Evolutionary conservation across 92 coral and sea anemone species (phyloP), one percentile per base, ranked within the genome.

Genomic region (Porites divaricata): DNA sequence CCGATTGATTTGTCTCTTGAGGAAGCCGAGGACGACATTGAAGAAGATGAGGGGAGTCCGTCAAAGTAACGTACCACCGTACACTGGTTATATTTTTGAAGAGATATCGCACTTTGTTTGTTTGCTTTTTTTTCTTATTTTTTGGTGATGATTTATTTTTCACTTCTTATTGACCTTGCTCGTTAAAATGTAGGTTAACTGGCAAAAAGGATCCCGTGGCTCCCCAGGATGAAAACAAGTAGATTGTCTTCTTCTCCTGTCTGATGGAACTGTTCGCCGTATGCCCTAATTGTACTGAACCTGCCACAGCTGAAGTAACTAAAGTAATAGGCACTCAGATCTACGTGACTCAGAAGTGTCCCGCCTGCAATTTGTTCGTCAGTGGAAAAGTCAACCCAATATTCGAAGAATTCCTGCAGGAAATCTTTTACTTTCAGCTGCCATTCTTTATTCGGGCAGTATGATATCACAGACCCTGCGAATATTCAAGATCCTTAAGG

Each of bases 341-440:
- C 56, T 20, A 70, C 8, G 57, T 70, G 9, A 70, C 75, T 2
- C 75, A 70, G 21, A 70, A 70, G n/a, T 70, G 75, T 23, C 1
- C 10, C 1, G 48, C 1, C 75, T 45, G 75, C 75, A 70, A 8
- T 70, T 17, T 8, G 53, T 12, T 8, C 25, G 53, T 4, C 54
- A 35, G 1, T 82, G 86, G 86, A 61, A 58, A 59, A 82, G 86
- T 53, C 86, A 82, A 50, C 86, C 86, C 19, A 52, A 61, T 63
- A 75, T 82, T 41, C 59, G 48, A 70, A 72, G 53, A 57, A 82
- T 82, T 58, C 78, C 86, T 13, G 79, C 86, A 57, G 86, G 86
- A 35, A 81, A 71, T 71, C 57, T 81, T 68, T 76, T 81, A 5
- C 26, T 81, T 14, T 70, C 86, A 16, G 52, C 86, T 26, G 86